Percentiles rank a stretch among this genome's conserved stretches.
Evolutionary conservation across 2,797 vertebrate species (phyloP).

Genomic region (Sebastes variabilis): DNA sequence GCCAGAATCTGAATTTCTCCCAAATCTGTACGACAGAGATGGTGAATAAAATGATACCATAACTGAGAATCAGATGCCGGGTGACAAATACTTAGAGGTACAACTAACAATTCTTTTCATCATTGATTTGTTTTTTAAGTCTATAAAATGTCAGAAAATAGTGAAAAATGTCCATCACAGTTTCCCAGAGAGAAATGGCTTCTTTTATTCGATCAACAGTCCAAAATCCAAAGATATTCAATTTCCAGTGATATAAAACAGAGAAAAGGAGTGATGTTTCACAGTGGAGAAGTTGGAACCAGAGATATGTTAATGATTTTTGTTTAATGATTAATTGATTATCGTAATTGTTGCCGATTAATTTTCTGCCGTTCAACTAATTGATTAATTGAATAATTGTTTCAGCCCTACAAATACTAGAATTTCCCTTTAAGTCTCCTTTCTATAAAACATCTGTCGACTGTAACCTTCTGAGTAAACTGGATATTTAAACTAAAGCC

Average conservation of each 20-base stretch:
- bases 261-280: not conserved
- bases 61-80: not conserved
- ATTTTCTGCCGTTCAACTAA: not conserved
- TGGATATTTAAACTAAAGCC: not conserved
- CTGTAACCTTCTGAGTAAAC: not conserved
- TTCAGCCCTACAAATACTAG: no score
- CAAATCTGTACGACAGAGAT: not conserved
- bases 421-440: not conserved
- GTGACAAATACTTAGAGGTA: not conserved
- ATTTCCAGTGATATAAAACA: not conserved
- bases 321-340: not conserved
- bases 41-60: not conserved
- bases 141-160: not conserved
- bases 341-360: not conserved
- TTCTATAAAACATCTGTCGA: not conserved
- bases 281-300: not conserved
- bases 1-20: not conserved
- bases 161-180: not conserved
- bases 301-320: not conserved
- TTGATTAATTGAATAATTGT: not conserved
- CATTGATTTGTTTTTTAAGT: fast-evolving
- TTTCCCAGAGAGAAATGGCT: not conserved
- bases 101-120: not conserved
- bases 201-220: not conserved
- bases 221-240: not conserved